These are phyloP conservation scores for Rhopalosiphum nymphaeae DNA, from an alignment of 2,888 invertebrate genomes.

Conservation along the genomic window DNA sequence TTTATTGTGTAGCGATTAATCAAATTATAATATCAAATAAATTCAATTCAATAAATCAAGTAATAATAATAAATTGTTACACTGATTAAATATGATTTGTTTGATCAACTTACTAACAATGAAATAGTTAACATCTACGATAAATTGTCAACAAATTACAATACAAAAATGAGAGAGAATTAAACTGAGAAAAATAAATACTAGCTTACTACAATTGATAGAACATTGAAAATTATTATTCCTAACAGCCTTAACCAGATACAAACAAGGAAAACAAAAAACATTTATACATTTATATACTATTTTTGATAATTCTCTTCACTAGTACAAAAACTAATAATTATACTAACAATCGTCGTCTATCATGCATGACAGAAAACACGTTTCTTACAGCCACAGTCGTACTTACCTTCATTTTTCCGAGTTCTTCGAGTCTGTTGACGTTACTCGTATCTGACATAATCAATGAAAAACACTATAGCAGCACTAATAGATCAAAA, in stretches of 20 bases:
- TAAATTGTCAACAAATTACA: not conserved
- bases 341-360: not conserved
- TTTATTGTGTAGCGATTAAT: not conserved
- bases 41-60: not conserved
- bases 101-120: not conserved
- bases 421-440: conserved; percentile 54
- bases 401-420: conserved; percentile 57
- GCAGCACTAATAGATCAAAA: not conserved
- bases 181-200: not conserved
- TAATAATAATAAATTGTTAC: not conserved
- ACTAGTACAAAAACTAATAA: not conserved
- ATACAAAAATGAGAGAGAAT: not conserved
- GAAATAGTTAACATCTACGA: not conserved
- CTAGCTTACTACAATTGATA: not conserved
- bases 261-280: not conserved
- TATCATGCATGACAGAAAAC: not conserved
- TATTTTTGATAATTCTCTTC: not conserved
- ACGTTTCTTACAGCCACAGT: not conserved
- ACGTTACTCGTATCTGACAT: conserved; percentile 65
- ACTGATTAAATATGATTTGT: not conserved
- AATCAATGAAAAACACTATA: not conserved
- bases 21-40: not conserved
- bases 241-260: not conserved
- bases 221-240: not conserved
- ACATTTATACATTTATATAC: not conserved